phyloP scores from a whole-genome alignment of 2,797 vertebrate species.

The Eospalax fontanierii region DNA sequence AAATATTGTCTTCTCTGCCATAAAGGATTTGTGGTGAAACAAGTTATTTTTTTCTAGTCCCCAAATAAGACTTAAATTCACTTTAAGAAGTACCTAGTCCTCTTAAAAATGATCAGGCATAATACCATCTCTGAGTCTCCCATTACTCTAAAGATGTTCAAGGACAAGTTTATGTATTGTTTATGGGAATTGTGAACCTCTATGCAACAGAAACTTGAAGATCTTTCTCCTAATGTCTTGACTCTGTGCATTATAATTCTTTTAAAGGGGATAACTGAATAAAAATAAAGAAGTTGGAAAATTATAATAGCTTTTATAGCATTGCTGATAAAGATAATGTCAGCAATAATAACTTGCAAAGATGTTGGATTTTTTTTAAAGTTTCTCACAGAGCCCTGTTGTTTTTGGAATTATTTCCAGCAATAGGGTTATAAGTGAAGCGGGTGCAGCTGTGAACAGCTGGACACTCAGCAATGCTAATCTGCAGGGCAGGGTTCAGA shows the following conservation, averaged over 20 bases:
- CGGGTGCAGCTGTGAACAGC: background rate
- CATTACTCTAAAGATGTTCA: background rate
- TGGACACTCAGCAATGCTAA: background rate
- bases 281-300: slow-evolving; percentile 45
- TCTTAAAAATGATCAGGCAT: background rate
- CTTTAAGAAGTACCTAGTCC: background rate
- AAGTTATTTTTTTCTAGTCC: slow-evolving; percentile 24
- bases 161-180: background rate
- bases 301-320: slow-evolving; percentile 52
- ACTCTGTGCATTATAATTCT: background rate
- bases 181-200: background rate
- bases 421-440: background rate
- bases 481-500: background rate
- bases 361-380: background rate
- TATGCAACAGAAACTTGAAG: background rate
- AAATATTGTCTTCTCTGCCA: slow-evolving; percentile 70
- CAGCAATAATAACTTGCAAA: background rate
- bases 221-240: background rate
- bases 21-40: slow-evolving; percentile 75
- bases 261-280: slow-evolving; percentile 27
- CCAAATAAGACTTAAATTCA: slow-evolving; percentile 58
- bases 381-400: background rate
- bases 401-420: background rate
- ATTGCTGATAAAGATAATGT: background rate
- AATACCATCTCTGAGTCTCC: background rate